Base-by-base conservation (phyloP, 2,797 vertebrate genomes). In the Margarornis squamiger region DNA sequence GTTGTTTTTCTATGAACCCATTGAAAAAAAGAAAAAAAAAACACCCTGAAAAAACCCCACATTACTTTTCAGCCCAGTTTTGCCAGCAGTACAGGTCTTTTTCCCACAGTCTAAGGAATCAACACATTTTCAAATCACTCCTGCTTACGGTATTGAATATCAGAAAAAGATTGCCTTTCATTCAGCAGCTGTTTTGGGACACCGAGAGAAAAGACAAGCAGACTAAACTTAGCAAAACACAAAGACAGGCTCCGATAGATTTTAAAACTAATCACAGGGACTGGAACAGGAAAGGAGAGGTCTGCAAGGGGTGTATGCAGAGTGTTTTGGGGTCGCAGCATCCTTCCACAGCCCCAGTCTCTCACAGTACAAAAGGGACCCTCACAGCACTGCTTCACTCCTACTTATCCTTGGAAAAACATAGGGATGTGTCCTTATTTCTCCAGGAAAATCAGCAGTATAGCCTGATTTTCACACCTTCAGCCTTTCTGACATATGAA, bases 21-120 rank as follows among this genome's bases (percentile, higher is more conserved):
- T 52, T 16, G 48, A 94, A 80, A 88, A 74, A 68, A 2, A 1
- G 10, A 23, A 29, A 48, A 59, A 39, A 38, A 51, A 14, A 2
- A 13, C 52, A 11, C 15, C 65, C 51, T 54, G 78, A 93, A 90
- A 93, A 75, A 6, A 45, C 3, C 14, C 58, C 63, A 81, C 36
- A 18, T 78, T 82, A 87, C 66, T 94, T 95, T 93, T 94, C 93
- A 96, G 79, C 32, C 92, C 9, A 1, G 32, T 68, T 95, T 83
- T 96, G 86, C 96, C 96, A 95, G 75, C 84, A 95, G 61, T 76
- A 68, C 71, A 80, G 92, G 84, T 95, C 95, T 83, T 95, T 95
- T 97, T 96, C 96, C 94, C 97, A 97, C 96, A 96, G 94, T 96
- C 95, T 94, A 81, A 94, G 92, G 93, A 96, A 95, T 93, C 96